Evolutionary conservation across 2,888 invertebrate genomes (phyloP).

Genomic region (Campoplex capitator): DNA sequence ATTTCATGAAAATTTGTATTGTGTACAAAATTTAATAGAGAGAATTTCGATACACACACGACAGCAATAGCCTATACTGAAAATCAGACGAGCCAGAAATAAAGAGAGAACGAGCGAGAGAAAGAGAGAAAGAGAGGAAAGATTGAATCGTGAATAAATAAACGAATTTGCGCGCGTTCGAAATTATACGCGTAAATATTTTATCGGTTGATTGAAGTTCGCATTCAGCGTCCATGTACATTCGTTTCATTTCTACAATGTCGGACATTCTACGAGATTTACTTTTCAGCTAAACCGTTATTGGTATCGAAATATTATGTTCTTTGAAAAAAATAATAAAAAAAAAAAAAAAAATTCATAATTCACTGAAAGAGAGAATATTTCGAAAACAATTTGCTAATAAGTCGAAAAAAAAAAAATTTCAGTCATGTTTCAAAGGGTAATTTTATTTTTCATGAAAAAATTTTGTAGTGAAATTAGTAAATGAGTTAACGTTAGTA

Average conservation of each 20-base stretch:
- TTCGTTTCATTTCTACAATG: constrained; percentile 9
- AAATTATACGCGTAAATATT: constrained; percentile 59
- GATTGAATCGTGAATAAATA: constrained; percentile 55
- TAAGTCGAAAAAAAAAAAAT: not conserved
- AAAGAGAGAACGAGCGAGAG: not conserved
- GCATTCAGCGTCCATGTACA: not conserved
- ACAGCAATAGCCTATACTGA: constrained; percentile 39
- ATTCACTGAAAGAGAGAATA: too few species aligned
- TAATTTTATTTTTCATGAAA: not conserved
- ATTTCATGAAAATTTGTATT: not conserved
- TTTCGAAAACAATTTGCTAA: not conserved
- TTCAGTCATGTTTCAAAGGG: not conserved
- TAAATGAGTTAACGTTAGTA: not conserved
- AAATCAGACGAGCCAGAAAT: not conserved
- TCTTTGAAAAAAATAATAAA: too few species aligned
- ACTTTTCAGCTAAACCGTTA: not conserved
- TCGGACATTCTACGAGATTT: not conserved
- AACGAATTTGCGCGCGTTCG: constrained; percentile 32
- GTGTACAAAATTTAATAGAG: not conserved
- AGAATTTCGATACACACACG: not conserved
- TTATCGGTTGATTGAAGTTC: constrained; percentile 50
- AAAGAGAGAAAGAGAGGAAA: not conserved
- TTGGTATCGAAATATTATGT: not conserved
- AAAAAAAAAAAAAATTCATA: too few species aligned
- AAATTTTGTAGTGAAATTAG: not conserved